phyloP scores from a whole-genome alignment of 2,113 vertebrate genomes.

The Oenanthe oenanthe region DNA sequence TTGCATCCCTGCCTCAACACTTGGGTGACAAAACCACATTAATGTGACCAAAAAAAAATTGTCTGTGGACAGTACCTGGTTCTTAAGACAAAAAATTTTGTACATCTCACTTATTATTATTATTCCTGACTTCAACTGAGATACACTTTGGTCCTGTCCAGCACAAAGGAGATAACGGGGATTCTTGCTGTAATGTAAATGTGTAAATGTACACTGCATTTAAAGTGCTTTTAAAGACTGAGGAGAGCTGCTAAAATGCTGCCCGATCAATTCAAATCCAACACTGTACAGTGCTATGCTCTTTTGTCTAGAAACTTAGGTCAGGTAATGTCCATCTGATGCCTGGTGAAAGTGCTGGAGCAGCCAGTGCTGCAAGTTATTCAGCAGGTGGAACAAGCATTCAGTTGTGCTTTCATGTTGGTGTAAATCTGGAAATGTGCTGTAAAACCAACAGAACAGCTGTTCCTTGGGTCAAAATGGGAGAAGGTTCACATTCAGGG shows the following conservation, averaged over 20 bases:
- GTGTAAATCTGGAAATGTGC: neutral
- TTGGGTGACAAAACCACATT: neutral
- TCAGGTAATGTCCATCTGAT: neutral
- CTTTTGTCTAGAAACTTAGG: neutral
- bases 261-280: neutral
- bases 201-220: neutral
- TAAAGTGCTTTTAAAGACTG: neutral
- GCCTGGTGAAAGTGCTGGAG: neutral
- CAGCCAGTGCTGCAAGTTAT: neutral
- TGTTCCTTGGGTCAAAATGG: neutral
- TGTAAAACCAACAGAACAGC: neutral
- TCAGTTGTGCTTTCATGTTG: neutral
- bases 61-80: neutral
- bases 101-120: neutral
- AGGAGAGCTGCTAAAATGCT: neutral
- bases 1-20: neutral
- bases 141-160: neutral
- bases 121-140: neutral
- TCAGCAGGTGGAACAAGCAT: neutral
- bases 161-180: neutral
- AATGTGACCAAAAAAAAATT: neutral
- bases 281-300: fast-evolving
- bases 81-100: neutral
- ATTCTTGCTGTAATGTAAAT: no score
- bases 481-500: neutral